These are phyloP conservation scores for Steinernema feltiae DNA, from an alignment of 1,140 invertebrate genomes.

Conservation along the genomic window DNA sequence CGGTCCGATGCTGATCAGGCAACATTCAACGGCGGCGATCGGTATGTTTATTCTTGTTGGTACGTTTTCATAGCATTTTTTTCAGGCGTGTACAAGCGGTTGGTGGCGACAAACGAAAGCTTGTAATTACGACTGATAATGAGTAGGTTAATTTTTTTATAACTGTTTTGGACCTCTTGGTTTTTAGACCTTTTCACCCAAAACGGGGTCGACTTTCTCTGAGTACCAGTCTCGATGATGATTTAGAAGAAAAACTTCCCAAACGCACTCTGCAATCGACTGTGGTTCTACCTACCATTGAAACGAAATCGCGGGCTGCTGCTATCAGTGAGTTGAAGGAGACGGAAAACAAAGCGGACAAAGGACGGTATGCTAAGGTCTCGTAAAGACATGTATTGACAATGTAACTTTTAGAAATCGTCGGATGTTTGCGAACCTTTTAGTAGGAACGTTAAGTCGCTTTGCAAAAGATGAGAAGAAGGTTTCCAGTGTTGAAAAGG, in stretches of 20 bases:
- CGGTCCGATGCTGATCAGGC: not conserved
- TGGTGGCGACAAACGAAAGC: not conserved
- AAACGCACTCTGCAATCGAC: conserved; percentile 19
- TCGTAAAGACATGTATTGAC: too few species aligned
- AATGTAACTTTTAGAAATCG: not conserved
- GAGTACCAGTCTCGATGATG: not conserved
- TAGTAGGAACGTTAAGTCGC: not conserved
- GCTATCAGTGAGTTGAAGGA: not conserved
- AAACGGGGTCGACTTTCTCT: not conserved
- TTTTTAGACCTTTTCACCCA: not conserved
- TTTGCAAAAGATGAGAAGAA: not conserved
- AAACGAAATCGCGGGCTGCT: not conserved
- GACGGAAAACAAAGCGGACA: not conserved
- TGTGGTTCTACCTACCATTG: not conserved
- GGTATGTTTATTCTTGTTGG: too few species aligned
- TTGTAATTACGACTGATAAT: not conserved
- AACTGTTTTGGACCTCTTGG: not conserved
- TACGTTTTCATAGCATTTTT: too few species aligned
- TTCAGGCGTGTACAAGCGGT: not conserved
- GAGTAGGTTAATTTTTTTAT: not conserved
- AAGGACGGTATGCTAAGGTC: not conserved
- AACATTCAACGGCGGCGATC: too few species aligned
- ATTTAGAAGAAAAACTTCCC: conserved; percentile 3
- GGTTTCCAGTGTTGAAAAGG: not conserved
- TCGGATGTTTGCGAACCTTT: not conserved